These are phyloP conservation scores for Holacanthus passer DNA, from an alignment of 2,113 vertebrate genomes.

Conservation along the genomic window DNA sequence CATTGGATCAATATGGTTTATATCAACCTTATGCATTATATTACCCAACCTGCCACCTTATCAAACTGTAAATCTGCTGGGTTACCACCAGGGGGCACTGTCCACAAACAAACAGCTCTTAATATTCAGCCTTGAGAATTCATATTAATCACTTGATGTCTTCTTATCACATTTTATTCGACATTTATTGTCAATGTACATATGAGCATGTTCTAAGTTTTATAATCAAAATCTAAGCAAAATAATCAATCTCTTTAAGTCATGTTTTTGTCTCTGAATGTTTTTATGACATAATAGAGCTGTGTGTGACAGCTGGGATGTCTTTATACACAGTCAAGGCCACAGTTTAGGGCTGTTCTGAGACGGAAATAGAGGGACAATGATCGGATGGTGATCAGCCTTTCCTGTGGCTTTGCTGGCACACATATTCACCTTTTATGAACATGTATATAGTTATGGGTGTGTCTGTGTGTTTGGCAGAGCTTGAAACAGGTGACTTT, in stretches of 20 bases:
- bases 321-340: conserved; percentile 20
- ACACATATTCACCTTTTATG: conserved; percentile 3
- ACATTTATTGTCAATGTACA: background rate
- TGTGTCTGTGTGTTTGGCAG: conserved; percentile 15
- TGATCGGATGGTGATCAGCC: conserved; percentile 58
- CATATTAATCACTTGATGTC: background rate
- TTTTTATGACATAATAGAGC: background rate
- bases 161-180: background rate
- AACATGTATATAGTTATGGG: background rate
- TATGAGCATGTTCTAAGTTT: background rate
- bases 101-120: conserved; percentile 52
- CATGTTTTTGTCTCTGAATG: background rate
- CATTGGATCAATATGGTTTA: conserved; percentile 21
- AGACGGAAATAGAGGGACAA: conserved; percentile 53
- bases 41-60: background rate
- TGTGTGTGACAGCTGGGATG: background rate
- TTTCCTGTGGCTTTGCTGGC: conserved; percentile 48
- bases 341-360: conserved; percentile 3
- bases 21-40: background rate
- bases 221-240: no score
- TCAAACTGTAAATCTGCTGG: background rate
- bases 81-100: conserved; percentile 70
- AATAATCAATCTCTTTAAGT: background rate
- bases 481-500: conserved; percentile 15
- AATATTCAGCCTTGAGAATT: accelerated